Conservation (phyloP, 1,140 invertebrate genomes). For the Macrobrachium rosenbergii region DNA sequence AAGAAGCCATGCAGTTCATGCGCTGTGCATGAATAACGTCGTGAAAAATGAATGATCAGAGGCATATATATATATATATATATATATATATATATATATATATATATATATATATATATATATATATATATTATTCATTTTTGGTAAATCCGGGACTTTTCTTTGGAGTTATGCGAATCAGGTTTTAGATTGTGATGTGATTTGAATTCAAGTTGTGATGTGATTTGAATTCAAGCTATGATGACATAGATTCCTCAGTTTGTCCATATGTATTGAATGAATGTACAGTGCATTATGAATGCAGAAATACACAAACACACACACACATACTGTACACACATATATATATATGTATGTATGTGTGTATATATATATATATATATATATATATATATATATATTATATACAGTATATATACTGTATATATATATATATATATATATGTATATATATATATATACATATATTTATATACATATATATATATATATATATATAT, state of each 20-base stretch:
- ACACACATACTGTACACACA: not conserved
- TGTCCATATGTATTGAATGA: too few relatives aligned
- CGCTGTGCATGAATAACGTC: too few relatives aligned
- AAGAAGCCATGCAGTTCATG: too few relatives aligned
- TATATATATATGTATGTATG: not conserved
- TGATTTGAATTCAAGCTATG: too few relatives aligned
- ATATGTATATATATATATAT: slow-evolving; percentile 12
- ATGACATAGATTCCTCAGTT: too few relatives aligned
- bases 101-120: slow-evolving; percentile 10
- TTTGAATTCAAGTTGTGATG: too few relatives aligned
- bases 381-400: not conserved
- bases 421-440: not conserved
- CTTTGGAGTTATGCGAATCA: too few relatives aligned
- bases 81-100: slow-evolving; percentile 17
- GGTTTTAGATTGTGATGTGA: too few relatives aligned
- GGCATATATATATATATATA: slow-evolving; percentile 1
- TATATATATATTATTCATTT: not conserved
- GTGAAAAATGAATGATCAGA: not conserved
- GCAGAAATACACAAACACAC: not conserved
- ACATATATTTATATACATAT: slow-evolving; percentile 9
- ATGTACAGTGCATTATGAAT: too few relatives aligned
- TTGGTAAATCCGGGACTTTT: too few relatives aligned
- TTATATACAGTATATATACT: too few relatives aligned
- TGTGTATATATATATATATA: not conserved
- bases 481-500: slow-evolving; percentile 16